A percentile compares a stretch with the other conserved stretches of the same genome.
Conservation (phyloP, 2,797 vertebrate genomes). For the Mionectes olivaceus region DNA sequence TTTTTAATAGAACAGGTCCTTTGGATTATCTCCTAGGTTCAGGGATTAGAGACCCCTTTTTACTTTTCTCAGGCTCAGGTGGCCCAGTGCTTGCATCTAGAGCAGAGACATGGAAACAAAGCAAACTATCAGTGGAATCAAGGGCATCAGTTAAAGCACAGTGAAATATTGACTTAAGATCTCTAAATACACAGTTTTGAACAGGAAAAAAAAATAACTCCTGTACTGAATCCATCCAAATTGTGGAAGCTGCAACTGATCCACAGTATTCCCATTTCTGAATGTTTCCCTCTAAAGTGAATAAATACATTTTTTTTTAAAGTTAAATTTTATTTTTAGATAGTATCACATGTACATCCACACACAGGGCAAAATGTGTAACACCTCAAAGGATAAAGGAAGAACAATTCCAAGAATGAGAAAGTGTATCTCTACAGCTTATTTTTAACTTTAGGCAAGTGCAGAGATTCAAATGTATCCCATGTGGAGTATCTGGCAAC, state of each 20-base stretch:
- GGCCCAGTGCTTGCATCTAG: neutral
- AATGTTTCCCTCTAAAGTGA: neutral
- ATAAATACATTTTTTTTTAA: neutral
- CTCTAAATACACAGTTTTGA: fast-evolving
- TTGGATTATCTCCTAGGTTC: neutral
- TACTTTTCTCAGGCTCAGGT: neutral
- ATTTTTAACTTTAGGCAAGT: neutral
- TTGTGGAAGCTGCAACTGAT: neutral
- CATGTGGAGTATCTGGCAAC: neutral
- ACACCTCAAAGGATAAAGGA: neutral
- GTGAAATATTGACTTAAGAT: neutral
- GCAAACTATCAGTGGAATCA: neutral
- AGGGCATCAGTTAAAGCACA: neutral
- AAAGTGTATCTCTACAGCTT: neutral
- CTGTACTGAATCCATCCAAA: neutral
- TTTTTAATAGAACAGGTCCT: neutral
- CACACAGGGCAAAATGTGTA: neutral
- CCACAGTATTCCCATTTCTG: neutral
- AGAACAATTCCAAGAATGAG: neutral
- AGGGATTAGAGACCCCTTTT: neutral
- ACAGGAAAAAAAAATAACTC: neutral
- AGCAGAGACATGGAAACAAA: neutral
- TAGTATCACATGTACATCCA: neutral
- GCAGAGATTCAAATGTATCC: neutral
- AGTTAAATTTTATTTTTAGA: neutral